Evolutionary conservation across 1,140 invertebrate genomes (phyloP), one percentile per base, ranked within the genome.

Genomic region (Catajapyx aquilonaris): DNA sequence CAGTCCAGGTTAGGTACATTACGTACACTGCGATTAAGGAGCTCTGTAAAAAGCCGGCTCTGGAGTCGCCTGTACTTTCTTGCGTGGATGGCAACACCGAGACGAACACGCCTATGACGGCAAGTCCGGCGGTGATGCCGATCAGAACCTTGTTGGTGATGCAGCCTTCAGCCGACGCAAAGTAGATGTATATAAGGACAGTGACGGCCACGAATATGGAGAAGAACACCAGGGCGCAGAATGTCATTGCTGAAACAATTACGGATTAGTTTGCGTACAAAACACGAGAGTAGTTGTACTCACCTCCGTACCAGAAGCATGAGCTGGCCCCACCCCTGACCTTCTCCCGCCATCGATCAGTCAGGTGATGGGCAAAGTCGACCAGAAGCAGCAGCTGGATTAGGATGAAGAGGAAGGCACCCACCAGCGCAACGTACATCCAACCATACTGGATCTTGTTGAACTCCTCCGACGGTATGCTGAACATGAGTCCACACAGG

Each of bases 361-460:
- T 64, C 52, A 66, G 56, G 17, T 57, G 56, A 46, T 68, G 64
- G 21, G 63, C 65, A 48, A 69, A 65, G 42, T 69, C 66, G 28
- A 69, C 58, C 22, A 69, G 47, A 5, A 69, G 48, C 39, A 69
- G 53, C 28, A 69, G 51, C 49, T 69, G 66, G 32, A 69, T 66
- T 10, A 69, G 42, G 23, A 69, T 63, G 52, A 68, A 69, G 19
- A 66, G 39, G 45, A 64, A 64, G 0, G 50, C 66, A 19, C 66
- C 66, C 36, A 62, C 52, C 53, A 69, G 55, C 9, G 65, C 64
- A 40, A 68, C 53, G 40, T 55, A 55, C 65, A 70, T 67, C 67
- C 49, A 50, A 49, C 47, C 41, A 19, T 32, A 40, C 13, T 46
- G 43, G 30, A 49, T 49, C 30, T 44, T 35, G 22, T 44, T 44